These are phyloP conservation scores for Cephonodes hylas DNA, from an alignment of 2,888 invertebrate genomes.

Conservation along the genomic window DNA sequence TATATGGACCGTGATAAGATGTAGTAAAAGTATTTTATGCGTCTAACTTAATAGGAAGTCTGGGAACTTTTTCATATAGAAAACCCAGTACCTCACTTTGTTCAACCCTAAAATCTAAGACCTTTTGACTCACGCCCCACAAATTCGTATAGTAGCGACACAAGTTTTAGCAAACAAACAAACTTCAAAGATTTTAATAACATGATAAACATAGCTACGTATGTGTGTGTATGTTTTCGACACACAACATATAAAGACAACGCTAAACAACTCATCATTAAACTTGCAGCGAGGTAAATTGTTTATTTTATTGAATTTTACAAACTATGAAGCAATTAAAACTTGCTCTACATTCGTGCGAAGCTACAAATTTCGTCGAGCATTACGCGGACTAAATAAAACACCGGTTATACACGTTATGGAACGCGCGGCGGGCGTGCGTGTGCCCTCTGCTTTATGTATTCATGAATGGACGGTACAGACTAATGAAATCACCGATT, in stretches of 20 bases:
- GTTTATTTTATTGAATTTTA: constrained; percentile 15
- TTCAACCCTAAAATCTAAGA: too few relatives aligned
- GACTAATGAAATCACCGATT: neutral
- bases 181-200: neutral
- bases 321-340: constrained; percentile 13
- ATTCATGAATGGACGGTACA: neutral
- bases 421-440: too few relatives aligned
- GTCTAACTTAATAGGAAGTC: too few relatives aligned
- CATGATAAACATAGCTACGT: neutral
- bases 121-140: too few relatives aligned
- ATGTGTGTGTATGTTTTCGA: neutral
- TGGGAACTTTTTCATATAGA: too few relatives aligned
- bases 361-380: neutral
- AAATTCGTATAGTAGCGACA: too few relatives aligned
- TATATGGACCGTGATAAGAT: too few relatives aligned
- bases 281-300: constrained; percentile 4
- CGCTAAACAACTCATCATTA: neutral
- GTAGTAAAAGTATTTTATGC: too few relatives aligned
- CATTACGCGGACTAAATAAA: neutral
- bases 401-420: neutral
- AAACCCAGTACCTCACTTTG: too few relatives aligned
- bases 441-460: neutral
- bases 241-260: neutral
- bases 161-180: neutral
- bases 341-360: constrained; percentile 5